Conservation (phyloP, 2,888 invertebrate genomes). For the Orthosia gothica region DNA sequence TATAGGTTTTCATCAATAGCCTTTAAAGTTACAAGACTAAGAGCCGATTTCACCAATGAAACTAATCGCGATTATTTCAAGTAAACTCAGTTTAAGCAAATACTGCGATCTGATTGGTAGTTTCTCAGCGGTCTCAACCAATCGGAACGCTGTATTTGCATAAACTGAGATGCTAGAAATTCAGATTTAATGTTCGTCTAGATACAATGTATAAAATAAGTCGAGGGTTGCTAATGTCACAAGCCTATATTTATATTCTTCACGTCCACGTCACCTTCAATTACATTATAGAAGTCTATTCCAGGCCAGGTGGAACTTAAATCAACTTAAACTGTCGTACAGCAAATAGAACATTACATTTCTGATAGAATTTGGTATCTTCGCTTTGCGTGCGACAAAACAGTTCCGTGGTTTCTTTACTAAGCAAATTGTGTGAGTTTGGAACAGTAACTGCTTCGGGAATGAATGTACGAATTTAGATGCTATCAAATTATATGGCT, state of each 20-base stretch:
- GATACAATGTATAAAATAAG: background rate
- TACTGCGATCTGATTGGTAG: too few species aligned
- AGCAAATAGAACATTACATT: slow-evolving; percentile 51
- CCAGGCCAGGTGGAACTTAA: slow-evolving; percentile 15
- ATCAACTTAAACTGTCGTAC: slow-evolving; percentile 36
- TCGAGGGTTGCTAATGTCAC: background rate
- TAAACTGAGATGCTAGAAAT: background rate
- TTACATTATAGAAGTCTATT: slow-evolving; percentile 20
- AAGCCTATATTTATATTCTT: background rate
- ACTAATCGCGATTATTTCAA: too few species aligned
- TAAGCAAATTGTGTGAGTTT: slow-evolving; percentile 63
- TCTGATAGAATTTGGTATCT: slow-evolving; percentile 54
- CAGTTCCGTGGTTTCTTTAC: slow-evolving; percentile 66
- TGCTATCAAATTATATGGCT: slow-evolving; percentile 61
- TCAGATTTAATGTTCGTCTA: slow-evolving; percentile 2
- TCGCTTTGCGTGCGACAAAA: slow-evolving; percentile 63
- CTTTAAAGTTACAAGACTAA: background rate
- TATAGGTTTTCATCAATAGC: background rate
- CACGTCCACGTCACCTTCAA: background rate
- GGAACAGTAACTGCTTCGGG: slow-evolving; percentile 55
- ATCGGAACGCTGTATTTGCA: too few species aligned
- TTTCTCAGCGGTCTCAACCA: too few species aligned
- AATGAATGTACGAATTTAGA: slow-evolving; percentile 61
- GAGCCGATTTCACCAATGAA: too few species aligned
- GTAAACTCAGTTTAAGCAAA: too few species aligned